These are phyloP conservation scores for Sarcophaga subvicina DNA, from an alignment of 2,888 invertebrate species.

Conservation along the genomic window DNA sequence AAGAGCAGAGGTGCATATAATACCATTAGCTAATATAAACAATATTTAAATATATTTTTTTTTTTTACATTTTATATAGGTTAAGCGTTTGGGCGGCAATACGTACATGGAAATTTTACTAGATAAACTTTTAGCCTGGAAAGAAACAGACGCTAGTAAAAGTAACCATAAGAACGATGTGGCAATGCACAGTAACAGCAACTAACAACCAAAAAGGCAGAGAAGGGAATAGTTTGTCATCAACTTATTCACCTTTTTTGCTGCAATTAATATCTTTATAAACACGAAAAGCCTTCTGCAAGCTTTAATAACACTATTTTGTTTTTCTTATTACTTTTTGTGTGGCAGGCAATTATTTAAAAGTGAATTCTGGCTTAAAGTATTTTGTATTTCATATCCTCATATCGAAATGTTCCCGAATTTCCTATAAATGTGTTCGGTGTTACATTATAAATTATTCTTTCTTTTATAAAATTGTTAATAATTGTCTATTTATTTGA, in stretches of 20 bases:
- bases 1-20: constrained; percentile 85
- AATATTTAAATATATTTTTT: background rate
- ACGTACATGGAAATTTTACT: constrained; percentile 89
- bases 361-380: too few species aligned
- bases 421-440: too few species aligned
- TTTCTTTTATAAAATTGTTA: too few species aligned
- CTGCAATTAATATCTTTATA: constrained; percentile 69
- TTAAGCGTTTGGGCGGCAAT: constrained; percentile 89
- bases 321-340: background rate
- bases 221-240: constrained; percentile 78
- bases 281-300: constrained; percentile 32
- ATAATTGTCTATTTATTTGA: too few species aligned
- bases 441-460: too few species aligned
- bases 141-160: constrained; percentile 74
- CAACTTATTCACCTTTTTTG: constrained; percentile 75
- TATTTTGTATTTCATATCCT: too few species aligned
- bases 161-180: constrained; percentile 72
- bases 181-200: constrained; percentile 74
- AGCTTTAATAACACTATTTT: constrained; percentile 29
- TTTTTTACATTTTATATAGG: constrained; percentile 77
- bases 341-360: too few species aligned
- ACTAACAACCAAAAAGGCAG: constrained; percentile 81
- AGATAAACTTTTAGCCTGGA: constrained; percentile 88
- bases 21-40: constrained; percentile 13
- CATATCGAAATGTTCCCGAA: too few species aligned